phyloP scores from a whole-genome alignment of 1,140 invertebrate species.

The Cyrtorhinus lividipennis region DNA sequence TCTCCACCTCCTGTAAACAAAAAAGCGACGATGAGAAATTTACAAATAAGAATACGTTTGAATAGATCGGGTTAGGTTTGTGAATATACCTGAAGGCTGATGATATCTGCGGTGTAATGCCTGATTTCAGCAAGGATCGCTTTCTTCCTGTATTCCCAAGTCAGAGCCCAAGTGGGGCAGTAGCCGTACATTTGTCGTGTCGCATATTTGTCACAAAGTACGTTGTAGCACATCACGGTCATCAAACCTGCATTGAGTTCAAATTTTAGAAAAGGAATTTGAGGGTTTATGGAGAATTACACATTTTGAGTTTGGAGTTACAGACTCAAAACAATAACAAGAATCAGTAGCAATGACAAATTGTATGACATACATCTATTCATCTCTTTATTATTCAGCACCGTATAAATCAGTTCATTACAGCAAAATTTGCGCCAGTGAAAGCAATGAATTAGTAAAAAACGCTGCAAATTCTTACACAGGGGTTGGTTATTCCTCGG shows the following conservation, averaged over 20 bases:
- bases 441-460: too few relatives aligned
- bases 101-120: constrained; percentile 92
- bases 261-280: too few relatives aligned
- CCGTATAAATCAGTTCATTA: too few relatives aligned
- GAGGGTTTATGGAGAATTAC: constrained; percentile 2
- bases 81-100: constrained; percentile 60
- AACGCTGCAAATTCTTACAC: too few relatives aligned
- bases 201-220: constrained; percentile 97
- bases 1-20: constrained; percentile 81
- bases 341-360: too few relatives aligned
- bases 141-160: constrained; percentile 97
- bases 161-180: constrained; percentile 91
- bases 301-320: not conserved
- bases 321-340: not conserved
- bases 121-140: constrained; percentile 94
- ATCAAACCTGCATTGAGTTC: constrained; percentile 72
- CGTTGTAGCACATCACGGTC: constrained; percentile 99
- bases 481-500: too few relatives aligned
- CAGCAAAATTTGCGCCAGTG: too few relatives aligned
- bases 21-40: constrained; percentile 3
- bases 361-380: too few relatives aligned
- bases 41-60: not conserved
- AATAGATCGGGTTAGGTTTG: too few relatives aligned
- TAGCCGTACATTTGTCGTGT: constrained; percentile 96
- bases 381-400: too few relatives aligned